Conservation (phyloP, 2,797 vertebrate species). For the Acipenser oxyrinchus region DNA sequence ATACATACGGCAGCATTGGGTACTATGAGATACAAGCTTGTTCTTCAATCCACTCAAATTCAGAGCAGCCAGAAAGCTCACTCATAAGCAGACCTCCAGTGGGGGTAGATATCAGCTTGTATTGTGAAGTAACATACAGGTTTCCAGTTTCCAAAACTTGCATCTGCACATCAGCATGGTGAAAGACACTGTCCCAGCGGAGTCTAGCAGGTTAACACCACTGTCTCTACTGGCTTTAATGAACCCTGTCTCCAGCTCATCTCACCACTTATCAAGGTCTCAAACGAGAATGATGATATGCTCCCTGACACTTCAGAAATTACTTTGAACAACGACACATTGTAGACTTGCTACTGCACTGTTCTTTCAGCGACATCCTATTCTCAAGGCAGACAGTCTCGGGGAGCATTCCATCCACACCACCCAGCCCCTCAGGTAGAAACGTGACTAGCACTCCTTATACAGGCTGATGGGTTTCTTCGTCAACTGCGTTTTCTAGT, state of each 20-base stretch:
- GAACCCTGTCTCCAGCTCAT: neutral
- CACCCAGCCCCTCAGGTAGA: neutral
- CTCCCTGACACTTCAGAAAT: neutral
- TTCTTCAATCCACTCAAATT: too few relatives aligned
- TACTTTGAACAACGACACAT: slow-evolving; percentile 10
- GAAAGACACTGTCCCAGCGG: neutral
- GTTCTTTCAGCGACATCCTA: neutral
- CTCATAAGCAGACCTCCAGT: too few relatives aligned
- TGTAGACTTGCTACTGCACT: neutral
- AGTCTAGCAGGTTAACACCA: neutral
- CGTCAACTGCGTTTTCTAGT: neutral
- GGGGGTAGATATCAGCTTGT: too few relatives aligned
- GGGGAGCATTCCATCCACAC: neutral
- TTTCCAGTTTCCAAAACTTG: too few relatives aligned
- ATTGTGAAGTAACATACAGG: too few relatives aligned
- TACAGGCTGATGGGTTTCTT: slow-evolving; percentile 5
- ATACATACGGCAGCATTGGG: too few relatives aligned
- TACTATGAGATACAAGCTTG: too few relatives aligned
- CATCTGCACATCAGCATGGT: neutral
- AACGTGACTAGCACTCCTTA: neutral
- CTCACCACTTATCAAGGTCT: neutral
- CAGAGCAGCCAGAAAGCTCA: too few relatives aligned
- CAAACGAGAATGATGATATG: neutral
- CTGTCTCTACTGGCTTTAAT: neutral
- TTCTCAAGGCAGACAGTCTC: neutral